Evolutionary conservation across 2,888 invertebrate genomes (phyloP).

Genomic region (Onchidella celtica): DNA sequence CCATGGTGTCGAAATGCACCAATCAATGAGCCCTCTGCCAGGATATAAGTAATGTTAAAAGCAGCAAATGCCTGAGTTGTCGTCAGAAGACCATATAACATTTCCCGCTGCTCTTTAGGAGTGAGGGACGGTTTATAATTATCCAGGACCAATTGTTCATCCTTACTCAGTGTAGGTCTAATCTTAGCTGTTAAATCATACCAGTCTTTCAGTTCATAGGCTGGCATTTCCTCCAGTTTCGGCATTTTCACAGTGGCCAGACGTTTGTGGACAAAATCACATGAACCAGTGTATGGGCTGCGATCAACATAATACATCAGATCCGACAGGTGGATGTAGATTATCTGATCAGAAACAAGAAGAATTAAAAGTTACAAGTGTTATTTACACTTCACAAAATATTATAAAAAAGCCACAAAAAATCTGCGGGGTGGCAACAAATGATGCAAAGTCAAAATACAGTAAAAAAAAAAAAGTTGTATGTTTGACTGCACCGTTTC

Average conservation of each 20-base stretch:
- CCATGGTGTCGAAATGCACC: slow-evolving; percentile 52
- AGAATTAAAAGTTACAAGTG: background rate
- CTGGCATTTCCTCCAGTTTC: slow-evolving; percentile 33
- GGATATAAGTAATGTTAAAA: slow-evolving; percentile 50
- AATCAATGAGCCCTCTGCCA: slow-evolving; percentile 49
- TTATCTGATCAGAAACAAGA: slow-evolving; percentile 4
- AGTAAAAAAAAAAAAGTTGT: too few species aligned
- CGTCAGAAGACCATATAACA: slow-evolving; percentile 43
- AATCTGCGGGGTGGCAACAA: too few species aligned
- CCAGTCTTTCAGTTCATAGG: slow-evolving; percentile 39
- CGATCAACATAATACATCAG: slow-evolving; percentile 51
- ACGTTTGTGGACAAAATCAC: slow-evolving; percentile 32
- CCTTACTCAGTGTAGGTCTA: slow-evolving; percentile 9
- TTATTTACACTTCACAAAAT: too few species aligned
- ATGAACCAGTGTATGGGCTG: slow-evolving; percentile 40
- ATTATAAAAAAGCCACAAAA: too few species aligned
- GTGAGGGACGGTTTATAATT: slow-evolving; percentile 50
- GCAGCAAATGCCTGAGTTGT: slow-evolving; percentile 43
- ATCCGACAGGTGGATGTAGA: slow-evolving; percentile 47
- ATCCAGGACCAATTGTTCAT: slow-evolving; percentile 22
- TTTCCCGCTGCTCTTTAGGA: slow-evolving; percentile 38
- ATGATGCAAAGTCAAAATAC: too few species aligned
- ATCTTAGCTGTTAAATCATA: background rate
- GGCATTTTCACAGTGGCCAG: slow-evolving; percentile 44
- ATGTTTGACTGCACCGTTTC: too few species aligned